phyloP scores from a whole-genome alignment of 2,888 invertebrate genomes.

The Zaprionus obscuricornis region DNA sequence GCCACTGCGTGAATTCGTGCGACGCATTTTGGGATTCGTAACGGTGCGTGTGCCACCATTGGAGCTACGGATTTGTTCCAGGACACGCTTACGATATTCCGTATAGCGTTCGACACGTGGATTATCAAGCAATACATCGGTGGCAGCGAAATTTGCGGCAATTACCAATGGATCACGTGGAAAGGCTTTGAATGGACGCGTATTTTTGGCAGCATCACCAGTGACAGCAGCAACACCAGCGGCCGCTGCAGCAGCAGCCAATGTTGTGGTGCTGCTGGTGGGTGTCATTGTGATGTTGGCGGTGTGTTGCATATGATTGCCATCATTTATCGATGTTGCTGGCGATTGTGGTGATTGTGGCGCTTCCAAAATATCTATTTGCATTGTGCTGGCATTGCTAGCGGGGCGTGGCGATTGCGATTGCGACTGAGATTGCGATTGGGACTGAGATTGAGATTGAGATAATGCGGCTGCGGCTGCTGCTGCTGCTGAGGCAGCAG shows the following conservation, averaged over 20 bases:
- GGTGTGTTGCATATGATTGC: conserved; percentile 8
- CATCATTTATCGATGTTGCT: conserved; percentile 1
- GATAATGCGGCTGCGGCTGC: conserved; percentile 28
- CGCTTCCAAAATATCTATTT: conserved; percentile 53
- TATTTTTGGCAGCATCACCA: conserved; percentile 82
- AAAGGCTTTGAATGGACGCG: conserved; percentile 89
- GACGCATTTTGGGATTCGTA: conserved; percentile 90
- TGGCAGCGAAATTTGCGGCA: conserved; percentile 85
- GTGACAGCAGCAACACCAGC: too few relatives aligned
- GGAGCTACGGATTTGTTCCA: conserved; percentile 87
- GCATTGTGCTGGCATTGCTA: conserved; percentile 64
- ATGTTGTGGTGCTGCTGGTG: conserved; percentile 35
- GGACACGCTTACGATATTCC: conserved; percentile 87
- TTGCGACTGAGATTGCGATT: too few relatives aligned
- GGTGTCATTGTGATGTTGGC: conserved; percentile 55
- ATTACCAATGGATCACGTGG: conserved; percentile 88
- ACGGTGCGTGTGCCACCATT: conserved; percentile 85
- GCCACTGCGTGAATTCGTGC: conserved; percentile 82
- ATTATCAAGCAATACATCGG: conserved; percentile 84
- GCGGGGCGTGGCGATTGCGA: conserved; percentile 55
- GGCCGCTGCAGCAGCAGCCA: conserved; percentile 20
- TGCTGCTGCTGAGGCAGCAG: conserved; percentile 40
- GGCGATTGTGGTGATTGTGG: conserved; percentile 51
- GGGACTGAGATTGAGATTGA: too few relatives aligned
- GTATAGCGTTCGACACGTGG: conserved; percentile 88